These are phyloP conservation scores for Acipenser transmontanus DNA, from an alignment of 2,797 vertebrate species.

Conservation along the genomic window DNA sequence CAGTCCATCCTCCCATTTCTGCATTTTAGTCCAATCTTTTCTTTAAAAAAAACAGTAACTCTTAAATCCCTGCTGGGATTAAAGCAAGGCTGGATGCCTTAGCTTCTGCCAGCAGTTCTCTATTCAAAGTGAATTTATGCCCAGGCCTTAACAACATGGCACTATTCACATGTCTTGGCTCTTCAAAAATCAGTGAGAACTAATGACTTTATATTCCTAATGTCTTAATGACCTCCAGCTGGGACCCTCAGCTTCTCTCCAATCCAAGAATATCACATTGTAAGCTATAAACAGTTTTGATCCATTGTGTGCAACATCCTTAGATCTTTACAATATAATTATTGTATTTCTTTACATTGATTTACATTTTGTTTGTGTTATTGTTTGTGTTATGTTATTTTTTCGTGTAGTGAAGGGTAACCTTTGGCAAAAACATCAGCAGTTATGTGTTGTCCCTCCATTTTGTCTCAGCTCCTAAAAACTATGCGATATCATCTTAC, in stretches of 20 bases:
- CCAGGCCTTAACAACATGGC: slow-evolving; percentile 28
- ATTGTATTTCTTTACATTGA: neutral
- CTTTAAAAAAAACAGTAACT: slow-evolving; percentile 18
- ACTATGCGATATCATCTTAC: too few relatives aligned
- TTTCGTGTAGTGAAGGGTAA: too few relatives aligned
- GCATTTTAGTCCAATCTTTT: too few relatives aligned
- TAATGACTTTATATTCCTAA: too few relatives aligned
- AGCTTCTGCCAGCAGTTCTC: slow-evolving; percentile 20
- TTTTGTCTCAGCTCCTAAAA: too few relatives aligned
- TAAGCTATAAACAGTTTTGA: neutral
- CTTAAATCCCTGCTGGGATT: slow-evolving; percentile 43
- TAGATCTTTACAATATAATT: neutral
- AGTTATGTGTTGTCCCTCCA: too few relatives aligned
- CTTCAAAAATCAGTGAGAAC: neutral
- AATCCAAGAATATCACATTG: neutral
- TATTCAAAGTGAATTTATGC: slow-evolving; percentile 34
- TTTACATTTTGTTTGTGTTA: neutral
- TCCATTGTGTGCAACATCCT: neutral
- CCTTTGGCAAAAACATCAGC: too few relatives aligned
- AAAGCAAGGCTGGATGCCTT: slow-evolving; percentile 34
- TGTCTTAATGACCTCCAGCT: neutral
- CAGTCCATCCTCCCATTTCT: too few relatives aligned
- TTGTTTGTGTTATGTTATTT: too few relatives aligned
- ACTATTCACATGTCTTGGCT: slow-evolving; percentile 5
- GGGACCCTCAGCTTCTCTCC: neutral